These are phyloP conservation scores for Heterotis niloticus DNA, from an alignment of 2,113 vertebrate genomes.

Conservation along the genomic window DNA sequence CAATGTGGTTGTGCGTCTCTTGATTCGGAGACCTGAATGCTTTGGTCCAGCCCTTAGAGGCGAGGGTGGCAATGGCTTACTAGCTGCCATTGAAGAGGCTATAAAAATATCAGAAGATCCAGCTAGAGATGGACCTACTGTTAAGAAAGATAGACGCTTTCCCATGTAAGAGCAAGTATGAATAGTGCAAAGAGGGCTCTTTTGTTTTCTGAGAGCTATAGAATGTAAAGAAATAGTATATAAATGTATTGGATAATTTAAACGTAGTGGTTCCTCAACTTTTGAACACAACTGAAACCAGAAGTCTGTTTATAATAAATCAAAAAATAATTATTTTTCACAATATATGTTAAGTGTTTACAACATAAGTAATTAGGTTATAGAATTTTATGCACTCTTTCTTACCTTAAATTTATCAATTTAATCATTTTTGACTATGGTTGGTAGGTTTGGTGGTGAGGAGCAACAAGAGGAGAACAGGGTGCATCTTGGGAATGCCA, in stretches of 20 bases:
- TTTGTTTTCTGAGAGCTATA: too few species aligned
- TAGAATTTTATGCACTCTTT: too few species aligned
- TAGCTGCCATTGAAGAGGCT: constrained; percentile 86
- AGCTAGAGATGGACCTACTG: constrained; percentile 79
- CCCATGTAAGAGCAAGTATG: constrained; percentile 56
- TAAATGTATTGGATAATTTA: too few species aligned
- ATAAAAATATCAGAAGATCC: constrained; percentile 91
- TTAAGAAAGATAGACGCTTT: constrained; percentile 82
- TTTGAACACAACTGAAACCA: too few species aligned
- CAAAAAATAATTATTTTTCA: too few species aligned
- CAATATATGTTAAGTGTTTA: too few species aligned
- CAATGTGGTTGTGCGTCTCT: constrained; percentile 84
- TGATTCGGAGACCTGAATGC: constrained; percentile 85
- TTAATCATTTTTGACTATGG: background rate
- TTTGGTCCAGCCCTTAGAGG: constrained; percentile 85
- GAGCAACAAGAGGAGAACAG: constrained; percentile 84
- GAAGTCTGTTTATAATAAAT: too few species aligned
- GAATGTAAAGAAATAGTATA: too few species aligned
- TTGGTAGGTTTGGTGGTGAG: constrained; percentile 77
- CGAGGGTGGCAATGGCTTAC: constrained; percentile 82
- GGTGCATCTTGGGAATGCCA: constrained; percentile 85
- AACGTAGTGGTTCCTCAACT: too few species aligned
- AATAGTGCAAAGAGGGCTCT: background rate
- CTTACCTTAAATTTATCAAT: too few species aligned
- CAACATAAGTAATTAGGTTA: too few species aligned